Conservation (phyloP, 2,113 vertebrate species). For the Callionymus lyra region DNA sequence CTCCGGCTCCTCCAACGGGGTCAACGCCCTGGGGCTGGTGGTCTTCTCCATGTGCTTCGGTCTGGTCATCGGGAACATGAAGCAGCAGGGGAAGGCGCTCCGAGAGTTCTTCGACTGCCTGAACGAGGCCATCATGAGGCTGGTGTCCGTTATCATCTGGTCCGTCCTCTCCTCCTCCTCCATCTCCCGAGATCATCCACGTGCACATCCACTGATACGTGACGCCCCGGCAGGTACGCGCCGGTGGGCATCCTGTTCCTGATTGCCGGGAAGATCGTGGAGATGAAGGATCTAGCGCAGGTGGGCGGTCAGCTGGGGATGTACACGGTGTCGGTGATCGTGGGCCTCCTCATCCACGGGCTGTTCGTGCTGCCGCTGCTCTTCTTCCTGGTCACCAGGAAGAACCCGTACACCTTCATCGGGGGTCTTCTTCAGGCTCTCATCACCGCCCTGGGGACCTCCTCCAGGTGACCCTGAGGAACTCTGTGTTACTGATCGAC, state of each 20-base stretch:
- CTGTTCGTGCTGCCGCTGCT: conserved; percentile 83
- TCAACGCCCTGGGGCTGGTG: conserved; percentile 90
- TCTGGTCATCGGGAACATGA: conserved; percentile 91
- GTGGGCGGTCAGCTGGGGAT: conserved; percentile 91
- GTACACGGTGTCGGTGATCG: conserved; percentile 86
- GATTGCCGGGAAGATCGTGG: conserved; percentile 92
- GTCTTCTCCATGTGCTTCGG: conserved; percentile 95
- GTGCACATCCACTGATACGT: not conserved
- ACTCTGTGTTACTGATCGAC: too few relatives aligned
- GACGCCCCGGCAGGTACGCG: conserved; percentile 73
- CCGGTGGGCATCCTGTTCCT: conserved; percentile 93
- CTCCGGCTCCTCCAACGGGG: conserved; percentile 79
- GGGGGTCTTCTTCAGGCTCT: conserved; percentile 87
- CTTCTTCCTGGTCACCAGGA: conserved; percentile 84
- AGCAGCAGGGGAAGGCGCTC: conserved; percentile 83
- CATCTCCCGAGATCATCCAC: too few relatives aligned
- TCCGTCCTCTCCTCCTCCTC: conserved; percentile 53
- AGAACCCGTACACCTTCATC: conserved; percentile 84
- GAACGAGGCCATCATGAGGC: conserved; percentile 94
- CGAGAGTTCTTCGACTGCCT: conserved; percentile 91
- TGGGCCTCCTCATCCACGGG: conserved; percentile 86
- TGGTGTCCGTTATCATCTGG: conserved; percentile 96
- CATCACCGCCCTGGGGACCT: conserved; percentile 90
- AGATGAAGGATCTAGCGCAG: conserved; percentile 88
- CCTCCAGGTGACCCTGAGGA: conserved; percentile 75